These are phyloP conservation scores for Myotis findleyi DNA, from an alignment of 2,797 vertebrate genomes.

Conservation along the genomic window DNA sequence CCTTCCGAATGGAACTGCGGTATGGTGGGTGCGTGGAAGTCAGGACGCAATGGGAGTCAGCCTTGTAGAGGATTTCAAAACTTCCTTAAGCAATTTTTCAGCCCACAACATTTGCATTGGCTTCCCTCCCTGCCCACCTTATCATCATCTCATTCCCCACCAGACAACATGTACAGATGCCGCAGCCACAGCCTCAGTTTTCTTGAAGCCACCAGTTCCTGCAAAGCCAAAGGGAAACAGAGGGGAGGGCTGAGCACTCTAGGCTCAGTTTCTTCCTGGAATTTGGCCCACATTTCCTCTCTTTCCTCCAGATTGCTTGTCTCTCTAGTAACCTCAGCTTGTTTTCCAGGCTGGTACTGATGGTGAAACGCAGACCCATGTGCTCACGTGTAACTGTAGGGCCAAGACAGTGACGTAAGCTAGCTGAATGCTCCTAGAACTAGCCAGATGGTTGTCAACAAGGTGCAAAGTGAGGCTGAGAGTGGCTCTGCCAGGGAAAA, in stretches of 20 bases:
- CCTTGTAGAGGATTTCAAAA: slow-evolving; percentile 63
- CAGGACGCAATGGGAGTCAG: not conserved
- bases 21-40: not conserved
- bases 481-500: not conserved
- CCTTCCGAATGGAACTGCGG: not conserved
- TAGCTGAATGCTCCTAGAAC: slow-evolving; percentile 35
- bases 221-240: slow-evolving; percentile 43
- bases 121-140: slow-evolving; percentile 36
- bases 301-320: slow-evolving; percentile 59
- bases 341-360: slow-evolving; percentile 39
- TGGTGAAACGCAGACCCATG: slow-evolving; percentile 6
- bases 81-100: slow-evolving; percentile 40
- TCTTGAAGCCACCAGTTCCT: slow-evolving; percentile 46
- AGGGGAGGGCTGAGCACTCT: not conserved
- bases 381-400: not conserved
- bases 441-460: slow-evolving; percentile 37
- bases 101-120: slow-evolving; percentile 72
- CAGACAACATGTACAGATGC: slow-evolving; percentile 27
- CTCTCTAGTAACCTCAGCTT: slow-evolving; percentile 62
- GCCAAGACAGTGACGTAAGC: slow-evolving; percentile 25
- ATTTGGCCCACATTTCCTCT: not conserved
- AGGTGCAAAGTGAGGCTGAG: slow-evolving; percentile 43
- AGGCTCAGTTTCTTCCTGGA: slow-evolving; percentile 45
- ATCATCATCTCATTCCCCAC: slow-evolving; percentile 43
- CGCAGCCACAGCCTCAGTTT: slow-evolving; percentile 52